Percentiles rank a stretch among this genome's conserved stretches.
These are phyloP conservation scores for Tachysurus fulvidraco DNA, from an alignment of 2,113 vertebrate genomes.

Conservation along the genomic window DNA sequence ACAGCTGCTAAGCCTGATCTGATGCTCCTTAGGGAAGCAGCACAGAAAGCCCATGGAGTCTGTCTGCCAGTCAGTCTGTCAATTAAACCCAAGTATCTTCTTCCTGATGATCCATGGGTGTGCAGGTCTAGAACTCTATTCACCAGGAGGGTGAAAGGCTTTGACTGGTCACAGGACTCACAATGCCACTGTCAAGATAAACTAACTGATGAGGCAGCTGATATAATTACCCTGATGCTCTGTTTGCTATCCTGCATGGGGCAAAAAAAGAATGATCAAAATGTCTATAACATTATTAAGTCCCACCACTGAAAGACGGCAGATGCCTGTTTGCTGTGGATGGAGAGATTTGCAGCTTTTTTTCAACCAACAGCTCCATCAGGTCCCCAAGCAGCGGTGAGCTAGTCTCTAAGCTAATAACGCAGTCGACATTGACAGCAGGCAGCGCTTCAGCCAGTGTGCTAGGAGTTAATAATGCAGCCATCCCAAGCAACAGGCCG, in stretches of 20 bases:
- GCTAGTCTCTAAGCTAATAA: conserved; percentile 49
- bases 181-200: conserved; percentile 40
- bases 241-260: background rate
- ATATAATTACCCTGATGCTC: conserved; percentile 21
- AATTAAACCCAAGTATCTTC: conserved; percentile 47
- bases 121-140: conserved; percentile 32
- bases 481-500: conserved; percentile 66
- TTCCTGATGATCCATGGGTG: background rate
- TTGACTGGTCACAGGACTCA: conserved; percentile 20
- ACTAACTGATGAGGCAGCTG: conserved; percentile 40
- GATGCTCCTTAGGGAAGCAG: conserved; percentile 36
- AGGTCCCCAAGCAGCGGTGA: conserved; percentile 42
- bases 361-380: conserved; percentile 16
- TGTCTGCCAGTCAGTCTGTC: conserved; percentile 63
- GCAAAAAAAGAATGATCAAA: background rate
- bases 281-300: conserved; percentile 17
- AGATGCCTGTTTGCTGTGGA: conserved; percentile 41
- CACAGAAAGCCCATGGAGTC: conserved; percentile 57
- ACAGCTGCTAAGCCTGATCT: conserved; percentile 43
- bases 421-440: conserved; percentile 52
- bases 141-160: conserved; percentile 11
- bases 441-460: conserved; percentile 68
- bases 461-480: conserved; percentile 78
- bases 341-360: conserved; percentile 13
- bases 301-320: background rate